Conservation (phyloP, 2,113 vertebrate genomes). For the Eulacestoma nigropectus region DNA sequence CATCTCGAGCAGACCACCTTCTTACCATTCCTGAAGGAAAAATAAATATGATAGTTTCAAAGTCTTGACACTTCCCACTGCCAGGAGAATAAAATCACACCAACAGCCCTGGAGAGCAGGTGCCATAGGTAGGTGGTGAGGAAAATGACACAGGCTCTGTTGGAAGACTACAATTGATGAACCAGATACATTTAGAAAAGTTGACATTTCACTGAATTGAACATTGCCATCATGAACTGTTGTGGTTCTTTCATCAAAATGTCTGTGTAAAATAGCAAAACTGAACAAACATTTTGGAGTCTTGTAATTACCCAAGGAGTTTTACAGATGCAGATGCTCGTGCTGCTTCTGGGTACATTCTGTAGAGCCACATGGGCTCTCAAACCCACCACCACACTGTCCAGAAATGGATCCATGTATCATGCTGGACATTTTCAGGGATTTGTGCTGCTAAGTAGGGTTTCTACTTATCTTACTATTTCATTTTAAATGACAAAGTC, state of each 20-base stretch:
- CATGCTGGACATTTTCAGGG: neutral
- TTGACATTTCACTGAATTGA: neutral
- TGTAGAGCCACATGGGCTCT: fast-evolving
- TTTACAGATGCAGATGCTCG: neutral
- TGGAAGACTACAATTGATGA: neutral
- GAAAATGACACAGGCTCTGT: neutral
- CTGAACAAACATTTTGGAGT: neutral
- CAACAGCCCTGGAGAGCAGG: neutral
- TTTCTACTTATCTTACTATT: neutral
- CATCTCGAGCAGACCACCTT: neutral
- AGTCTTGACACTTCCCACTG: neutral
- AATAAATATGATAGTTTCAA: neutral
- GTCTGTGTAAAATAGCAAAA: neutral
- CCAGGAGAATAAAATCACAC: neutral
- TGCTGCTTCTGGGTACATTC: neutral
- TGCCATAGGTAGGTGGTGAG: neutral
- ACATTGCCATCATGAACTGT: neutral
- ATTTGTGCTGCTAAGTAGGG: neutral
- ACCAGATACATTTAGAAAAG: neutral
- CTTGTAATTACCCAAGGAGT: neutral
- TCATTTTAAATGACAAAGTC: neutral
- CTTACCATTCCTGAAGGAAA: neutral
- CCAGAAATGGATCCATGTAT: neutral
- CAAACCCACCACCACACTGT: neutral
- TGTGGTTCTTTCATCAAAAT: neutral